These are phyloP conservation scores for Protomyctophum bolini DNA, from an alignment of 2,113 vertebrate species.

Conservation along the genomic window DNA sequence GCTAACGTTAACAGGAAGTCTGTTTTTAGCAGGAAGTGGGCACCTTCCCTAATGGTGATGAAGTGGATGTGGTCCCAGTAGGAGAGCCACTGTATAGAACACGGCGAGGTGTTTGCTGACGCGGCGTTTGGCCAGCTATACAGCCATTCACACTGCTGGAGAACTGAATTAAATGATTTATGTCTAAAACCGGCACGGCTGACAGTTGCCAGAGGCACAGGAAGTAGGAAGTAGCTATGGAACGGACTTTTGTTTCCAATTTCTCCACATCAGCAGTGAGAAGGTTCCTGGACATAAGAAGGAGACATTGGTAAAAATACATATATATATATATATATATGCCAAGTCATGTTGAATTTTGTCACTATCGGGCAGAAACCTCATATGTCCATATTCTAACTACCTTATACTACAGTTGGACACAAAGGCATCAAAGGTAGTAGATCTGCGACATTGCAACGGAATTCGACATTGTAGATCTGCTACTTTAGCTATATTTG, in stretches of 20 bases:
- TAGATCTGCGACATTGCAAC: too few relatives aligned
- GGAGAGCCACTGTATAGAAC: slow-evolving; percentile 53
- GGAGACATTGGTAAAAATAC: not conserved
- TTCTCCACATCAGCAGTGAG: slow-evolving; percentile 50
- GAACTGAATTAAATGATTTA: slow-evolving; percentile 70
- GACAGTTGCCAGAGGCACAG: slow-evolving; percentile 61
- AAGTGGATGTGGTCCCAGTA: slow-evolving; percentile 63
- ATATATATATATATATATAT: slow-evolving; percentile 25
- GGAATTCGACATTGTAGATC: too few relatives aligned
- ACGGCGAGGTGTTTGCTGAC: slow-evolving; percentile 75
- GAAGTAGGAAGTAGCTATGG: not conserved
- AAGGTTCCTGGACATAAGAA: slow-evolving; percentile 24
- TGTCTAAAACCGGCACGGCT: slow-evolving; percentile 50
- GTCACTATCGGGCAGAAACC: too few relatives aligned
- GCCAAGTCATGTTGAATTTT: slow-evolving; percentile 12
- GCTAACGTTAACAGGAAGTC: slow-evolving; percentile 35
- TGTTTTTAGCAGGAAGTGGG: slow-evolving; percentile 69
- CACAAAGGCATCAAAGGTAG: too few relatives aligned
- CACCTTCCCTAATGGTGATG: slow-evolving; percentile 75
- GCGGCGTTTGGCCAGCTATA: slow-evolving; percentile 52
- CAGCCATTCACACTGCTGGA: slow-evolving; percentile 51
- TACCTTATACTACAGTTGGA: too few relatives aligned
- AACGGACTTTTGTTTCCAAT: slow-evolving; percentile 57
- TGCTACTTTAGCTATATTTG: too few relatives aligned
- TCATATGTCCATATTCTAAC: too few relatives aligned